Evolutionary conservation across 1,140 invertebrate genomes (phyloP).

Genomic region (Tetramorium parvispinum): DNA sequence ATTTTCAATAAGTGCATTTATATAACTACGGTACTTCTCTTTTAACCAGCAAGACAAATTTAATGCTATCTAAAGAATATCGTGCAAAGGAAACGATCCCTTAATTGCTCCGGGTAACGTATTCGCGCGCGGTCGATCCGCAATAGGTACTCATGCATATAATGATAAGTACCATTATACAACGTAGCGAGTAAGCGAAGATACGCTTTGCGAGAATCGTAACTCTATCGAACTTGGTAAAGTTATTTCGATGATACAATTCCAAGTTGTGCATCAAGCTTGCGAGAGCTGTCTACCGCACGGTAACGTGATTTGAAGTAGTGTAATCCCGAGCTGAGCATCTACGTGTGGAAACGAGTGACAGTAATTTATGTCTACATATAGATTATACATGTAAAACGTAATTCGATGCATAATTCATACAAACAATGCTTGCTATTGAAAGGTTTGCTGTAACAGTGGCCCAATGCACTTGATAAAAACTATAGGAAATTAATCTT

Average conservation of each 20-base stretch:
- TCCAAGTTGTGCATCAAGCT: slow-evolving; percentile 33
- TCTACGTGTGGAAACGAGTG: slow-evolving; percentile 2
- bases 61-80: slow-evolving; percentile 26
- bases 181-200: neutral
- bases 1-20: slow-evolving; percentile 9
- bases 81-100: slow-evolving; percentile 11
- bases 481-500: neutral
- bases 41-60: neutral
- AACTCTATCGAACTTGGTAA: slow-evolving; percentile 45
- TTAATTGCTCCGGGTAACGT: slow-evolving; percentile 24
- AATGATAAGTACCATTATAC: slow-evolving; percentile 44
- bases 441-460: neutral
- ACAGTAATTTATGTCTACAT: slow-evolving; percentile 29
- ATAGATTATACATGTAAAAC: slow-evolving; percentile 20
- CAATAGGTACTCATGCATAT: slow-evolving; percentile 28
- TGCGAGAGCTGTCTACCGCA: slow-evolving; percentile 35
- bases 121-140: slow-evolving; percentile 11
- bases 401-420: slow-evolving; percentile 15
- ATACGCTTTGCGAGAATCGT: slow-evolving; percentile 26
- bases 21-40: neutral
- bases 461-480: neutral
- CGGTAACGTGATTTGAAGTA: slow-evolving; percentile 28
- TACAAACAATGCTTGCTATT: neutral
- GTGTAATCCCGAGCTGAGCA: slow-evolving; percentile 24
- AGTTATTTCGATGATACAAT: slow-evolving; percentile 36